These are phyloP conservation scores for Sebastolobus alascanus DNA, from an alignment of 2,797 vertebrate genomes.

Conservation along the genomic window DNA sequence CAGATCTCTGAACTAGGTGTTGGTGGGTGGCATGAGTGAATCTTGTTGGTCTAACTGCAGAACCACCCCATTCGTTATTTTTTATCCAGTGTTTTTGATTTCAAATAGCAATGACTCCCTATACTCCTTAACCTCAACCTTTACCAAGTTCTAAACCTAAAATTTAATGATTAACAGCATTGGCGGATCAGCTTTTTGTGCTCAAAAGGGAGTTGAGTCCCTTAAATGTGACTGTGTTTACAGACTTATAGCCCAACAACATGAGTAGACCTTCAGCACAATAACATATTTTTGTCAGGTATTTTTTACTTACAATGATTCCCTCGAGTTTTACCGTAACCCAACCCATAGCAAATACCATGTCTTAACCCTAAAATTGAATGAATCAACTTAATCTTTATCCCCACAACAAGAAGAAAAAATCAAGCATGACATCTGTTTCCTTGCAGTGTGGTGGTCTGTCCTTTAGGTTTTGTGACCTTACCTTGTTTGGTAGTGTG, in stretches of 20 bases:
- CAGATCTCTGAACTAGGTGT: too few relatives aligned
- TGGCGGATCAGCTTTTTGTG: neutral
- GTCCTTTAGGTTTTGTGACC: neutral
- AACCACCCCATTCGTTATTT: slow-evolving; percentile 32
- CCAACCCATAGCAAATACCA: too few relatives aligned
- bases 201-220: neutral
- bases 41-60: neutral
- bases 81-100: neutral
- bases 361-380: too few relatives aligned
- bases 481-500: slow-evolving; percentile 64
- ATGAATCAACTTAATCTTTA: neutral
- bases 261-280: neutral
- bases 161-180: neutral
- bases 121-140: neutral
- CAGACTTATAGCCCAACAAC: neutral
- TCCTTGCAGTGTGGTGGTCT: neutral
- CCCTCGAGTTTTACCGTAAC: neutral
- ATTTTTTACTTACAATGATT: neutral
- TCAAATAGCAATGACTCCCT: neutral
- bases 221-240: neutral
- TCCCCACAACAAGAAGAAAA: neutral
- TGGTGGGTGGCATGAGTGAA: neutral
- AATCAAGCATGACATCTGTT: neutral
- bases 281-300: too few relatives aligned
- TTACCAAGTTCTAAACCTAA: neutral